phyloP scores from a whole-genome alignment of 2,113 vertebrate species.

The Mus spicilegus region DNA sequence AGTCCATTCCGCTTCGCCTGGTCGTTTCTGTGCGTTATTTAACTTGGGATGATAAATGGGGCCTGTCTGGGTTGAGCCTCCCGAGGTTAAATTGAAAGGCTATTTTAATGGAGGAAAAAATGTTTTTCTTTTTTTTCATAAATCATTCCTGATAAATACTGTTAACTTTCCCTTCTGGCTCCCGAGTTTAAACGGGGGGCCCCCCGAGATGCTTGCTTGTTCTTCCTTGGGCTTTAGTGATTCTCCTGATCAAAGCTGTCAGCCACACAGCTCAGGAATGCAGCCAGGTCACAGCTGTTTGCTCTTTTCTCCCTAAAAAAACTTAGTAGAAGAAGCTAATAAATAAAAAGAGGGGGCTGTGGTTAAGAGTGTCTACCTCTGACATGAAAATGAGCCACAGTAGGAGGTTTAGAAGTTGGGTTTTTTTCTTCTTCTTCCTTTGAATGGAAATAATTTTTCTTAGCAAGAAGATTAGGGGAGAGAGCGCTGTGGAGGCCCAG shows the following conservation, averaged over 20 bases:
- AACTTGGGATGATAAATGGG: conserved; percentile 72
- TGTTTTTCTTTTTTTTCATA: conserved; percentile 47
- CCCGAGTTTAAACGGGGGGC: neutral
- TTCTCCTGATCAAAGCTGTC: conserved; percentile 54
- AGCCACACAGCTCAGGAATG: neutral
- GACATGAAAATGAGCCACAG: neutral
- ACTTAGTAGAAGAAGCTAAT: conserved; percentile 17
- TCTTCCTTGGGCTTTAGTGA: neutral
- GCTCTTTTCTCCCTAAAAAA: conserved; percentile 56
- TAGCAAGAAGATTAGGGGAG: neutral
- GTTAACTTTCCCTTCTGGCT: neutral
- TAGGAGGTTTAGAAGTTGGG: neutral
- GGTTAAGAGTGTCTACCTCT: conserved; percentile 31
- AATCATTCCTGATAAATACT: conserved; percentile 55
- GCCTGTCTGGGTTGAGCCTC: conserved; percentile 60
- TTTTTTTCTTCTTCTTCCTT: accelerated
- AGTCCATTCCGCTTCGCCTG: neutral
- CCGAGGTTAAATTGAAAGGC: conserved; percentile 64
- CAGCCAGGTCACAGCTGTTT: conserved; percentile 64
- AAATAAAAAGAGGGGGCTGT: conserved; percentile 54
- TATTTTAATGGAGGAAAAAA: conserved; percentile 61
- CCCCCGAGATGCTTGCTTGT: neutral
- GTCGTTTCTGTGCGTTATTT: conserved; percentile 65
- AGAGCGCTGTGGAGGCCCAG: neutral
- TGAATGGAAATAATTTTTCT: conserved; percentile 34